Evolutionary conservation across 2,888 invertebrate species (phyloP).

Genomic region (Ametastegia equiseti): DNA sequence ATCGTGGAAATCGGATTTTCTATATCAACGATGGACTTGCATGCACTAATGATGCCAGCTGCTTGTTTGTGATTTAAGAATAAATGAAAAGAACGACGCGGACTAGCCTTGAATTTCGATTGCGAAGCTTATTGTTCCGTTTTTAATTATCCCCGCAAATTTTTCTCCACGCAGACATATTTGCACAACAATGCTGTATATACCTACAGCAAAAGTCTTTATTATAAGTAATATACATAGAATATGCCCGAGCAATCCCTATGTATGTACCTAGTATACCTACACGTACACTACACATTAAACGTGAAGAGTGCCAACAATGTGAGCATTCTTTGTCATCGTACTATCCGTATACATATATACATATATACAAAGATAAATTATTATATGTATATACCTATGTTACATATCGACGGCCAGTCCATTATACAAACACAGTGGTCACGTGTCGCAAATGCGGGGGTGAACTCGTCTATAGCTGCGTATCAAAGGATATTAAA

Average conservation of each 20-base stretch:
- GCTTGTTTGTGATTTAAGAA: constrained; percentile 12
- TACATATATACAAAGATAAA: constrained; percentile 19
- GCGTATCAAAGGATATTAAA: constrained; percentile 71
- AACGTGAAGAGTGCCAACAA: neutral
- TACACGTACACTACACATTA: neutral
- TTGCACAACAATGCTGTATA: constrained; percentile 15
- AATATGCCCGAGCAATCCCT: neutral
- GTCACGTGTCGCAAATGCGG: constrained; percentile 65
- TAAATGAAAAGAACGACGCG: constrained; percentile 24
- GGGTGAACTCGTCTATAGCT: constrained; percentile 16
- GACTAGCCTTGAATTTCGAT: constrained; percentile 57
- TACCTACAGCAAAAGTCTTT: neutral
- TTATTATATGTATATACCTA: neutral
- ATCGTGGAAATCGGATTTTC: neutral
- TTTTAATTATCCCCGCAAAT: constrained; percentile 56
- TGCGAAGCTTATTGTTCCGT: constrained; percentile 58
- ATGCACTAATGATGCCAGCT: constrained; percentile 25
- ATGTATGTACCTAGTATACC: too few species aligned
- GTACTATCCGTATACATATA: constrained; percentile 31
- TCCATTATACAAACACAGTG: constrained; percentile 55
- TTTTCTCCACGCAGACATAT: neutral
- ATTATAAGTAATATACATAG: neutral
- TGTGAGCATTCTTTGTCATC: neutral
- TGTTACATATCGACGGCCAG: constrained; percentile 6
- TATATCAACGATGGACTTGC: neutral